Conservation (phyloP, 2,797 vertebrate genomes). For the Gymnoscopelus microlampas region DNA sequence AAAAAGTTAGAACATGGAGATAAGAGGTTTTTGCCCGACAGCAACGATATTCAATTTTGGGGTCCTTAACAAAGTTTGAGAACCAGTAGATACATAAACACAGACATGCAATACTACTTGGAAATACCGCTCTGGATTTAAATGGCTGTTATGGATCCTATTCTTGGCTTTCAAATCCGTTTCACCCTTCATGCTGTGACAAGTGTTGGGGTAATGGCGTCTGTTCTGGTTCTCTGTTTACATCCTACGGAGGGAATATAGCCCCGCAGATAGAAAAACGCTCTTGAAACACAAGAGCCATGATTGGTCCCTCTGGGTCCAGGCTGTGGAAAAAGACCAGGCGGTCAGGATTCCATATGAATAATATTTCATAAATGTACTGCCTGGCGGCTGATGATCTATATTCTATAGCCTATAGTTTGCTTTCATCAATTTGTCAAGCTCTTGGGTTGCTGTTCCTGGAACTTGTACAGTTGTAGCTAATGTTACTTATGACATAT, state of each 20-base stretch:
- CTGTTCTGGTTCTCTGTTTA: conserved; percentile 47
- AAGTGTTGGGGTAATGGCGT: conserved; percentile 36
- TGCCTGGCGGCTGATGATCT: not conserved
- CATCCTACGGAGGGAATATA: conserved; percentile 51
- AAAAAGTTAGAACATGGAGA: too few relatives aligned
- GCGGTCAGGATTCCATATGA: conserved; percentile 13
- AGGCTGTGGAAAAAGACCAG: conserved; percentile 28
- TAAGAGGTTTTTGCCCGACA: too few relatives aligned
- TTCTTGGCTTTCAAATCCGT: conserved; percentile 67
- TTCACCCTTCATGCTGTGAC: conserved; percentile 59
- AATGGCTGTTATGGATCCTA: conserved; percentile 70
- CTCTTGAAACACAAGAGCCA: conserved; percentile 51
- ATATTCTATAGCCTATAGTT: too few relatives aligned
- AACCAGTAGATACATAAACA: too few relatives aligned
- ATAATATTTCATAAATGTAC: conserved; percentile 21
- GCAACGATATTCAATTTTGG: too few relatives aligned
- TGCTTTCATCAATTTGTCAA: too few relatives aligned
- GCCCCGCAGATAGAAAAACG: conserved; percentile 55
- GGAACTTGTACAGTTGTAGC: too few relatives aligned
- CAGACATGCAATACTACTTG: not conserved
- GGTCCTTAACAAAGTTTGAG: too few relatives aligned
- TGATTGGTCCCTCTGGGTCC: conserved; percentile 6
- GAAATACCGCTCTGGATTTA: conserved; percentile 53
- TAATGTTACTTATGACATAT: too few relatives aligned
- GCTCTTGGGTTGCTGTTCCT: too few relatives aligned